Evolutionary conservation across 2,888 invertebrate genomes (phyloP).

Genomic region (Phortica okadai): DNA sequence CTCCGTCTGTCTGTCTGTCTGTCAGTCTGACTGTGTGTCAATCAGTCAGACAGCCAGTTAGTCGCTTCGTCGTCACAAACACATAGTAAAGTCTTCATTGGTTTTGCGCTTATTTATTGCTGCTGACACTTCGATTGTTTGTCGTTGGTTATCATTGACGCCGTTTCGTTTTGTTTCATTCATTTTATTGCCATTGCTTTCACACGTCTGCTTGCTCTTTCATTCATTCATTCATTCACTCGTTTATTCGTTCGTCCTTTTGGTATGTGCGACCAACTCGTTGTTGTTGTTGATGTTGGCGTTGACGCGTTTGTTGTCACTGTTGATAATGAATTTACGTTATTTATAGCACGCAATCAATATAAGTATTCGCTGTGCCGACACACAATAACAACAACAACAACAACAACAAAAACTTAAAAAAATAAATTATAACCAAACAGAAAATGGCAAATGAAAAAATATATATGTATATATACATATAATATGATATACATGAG

Average conservation of each 20-base stretch:
- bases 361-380: conserved; percentile 1
- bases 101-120: conserved; percentile 13
- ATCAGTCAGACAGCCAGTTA: too few relatives aligned
- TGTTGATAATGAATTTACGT: conserved; percentile 31
- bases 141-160: not conserved
- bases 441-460: not conserved
- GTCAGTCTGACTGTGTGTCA: conserved; percentile 30
- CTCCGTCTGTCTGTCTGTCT: conserved; percentile 43
- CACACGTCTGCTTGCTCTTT: too few relatives aligned
- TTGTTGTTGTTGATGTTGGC: not conserved
- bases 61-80: too few relatives aligned
- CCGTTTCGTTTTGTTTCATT: not conserved
- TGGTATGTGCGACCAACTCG: not conserved
- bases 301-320: not conserved
- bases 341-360: conserved; percentile 26
- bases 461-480: not conserved
- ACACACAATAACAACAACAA: not conserved
- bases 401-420: not conserved
- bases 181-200: not conserved
- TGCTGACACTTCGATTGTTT: conserved; percentile 12
- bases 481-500: not conserved
- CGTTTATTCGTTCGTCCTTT: too few relatives aligned
- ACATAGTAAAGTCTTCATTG: conserved; percentile 3
- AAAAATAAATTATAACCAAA: not conserved
- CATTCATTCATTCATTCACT: too few relatives aligned